phyloP scores from a whole-genome alignment of 2,797 vertebrate species.

The Phataginus tricuspis region DNA sequence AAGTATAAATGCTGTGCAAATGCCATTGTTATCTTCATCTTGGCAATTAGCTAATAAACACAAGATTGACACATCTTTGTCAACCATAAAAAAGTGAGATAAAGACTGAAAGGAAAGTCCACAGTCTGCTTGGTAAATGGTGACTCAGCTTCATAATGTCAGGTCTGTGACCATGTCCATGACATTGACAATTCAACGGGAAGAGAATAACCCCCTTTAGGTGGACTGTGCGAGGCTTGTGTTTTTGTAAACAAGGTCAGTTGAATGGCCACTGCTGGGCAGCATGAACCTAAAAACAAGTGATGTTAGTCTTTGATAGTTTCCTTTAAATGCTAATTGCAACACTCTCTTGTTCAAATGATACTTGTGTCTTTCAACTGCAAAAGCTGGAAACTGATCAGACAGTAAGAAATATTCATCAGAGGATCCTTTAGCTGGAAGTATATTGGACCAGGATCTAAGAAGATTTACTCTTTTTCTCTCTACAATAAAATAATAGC shows the following conservation, averaged over 20 bases:
- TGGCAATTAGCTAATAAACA: neutral
- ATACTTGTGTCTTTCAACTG: neutral
- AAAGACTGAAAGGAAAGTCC: neutral
- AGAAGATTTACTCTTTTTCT: slow-evolving; percentile 33
- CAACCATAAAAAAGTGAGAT: neutral
- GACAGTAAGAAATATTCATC: neutral
- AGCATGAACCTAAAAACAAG: neutral
- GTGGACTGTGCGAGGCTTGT: neutral
- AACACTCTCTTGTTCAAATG: neutral
- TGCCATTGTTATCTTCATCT: neutral
- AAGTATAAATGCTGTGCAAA: neutral
- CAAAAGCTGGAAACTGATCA: neutral
- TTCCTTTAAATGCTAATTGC: neutral
- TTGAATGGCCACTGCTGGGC: neutral
- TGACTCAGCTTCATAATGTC: neutral
- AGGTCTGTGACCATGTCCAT: neutral
- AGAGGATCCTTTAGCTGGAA: neutral
- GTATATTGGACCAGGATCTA: neutral
- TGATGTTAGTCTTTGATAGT: neutral
- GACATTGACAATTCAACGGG: neutral
- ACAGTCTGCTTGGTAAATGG: neutral
- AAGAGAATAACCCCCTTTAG: neutral
- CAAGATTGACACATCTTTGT: neutral
- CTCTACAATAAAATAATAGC: slow-evolving; percentile 36
- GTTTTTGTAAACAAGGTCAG: neutral